Percentiles rank a stretch among this genome's conserved stretches.
phyloP scores from a whole-genome alignment of 2,888 invertebrate genomes.

The Lochmaea capreae region DNA sequence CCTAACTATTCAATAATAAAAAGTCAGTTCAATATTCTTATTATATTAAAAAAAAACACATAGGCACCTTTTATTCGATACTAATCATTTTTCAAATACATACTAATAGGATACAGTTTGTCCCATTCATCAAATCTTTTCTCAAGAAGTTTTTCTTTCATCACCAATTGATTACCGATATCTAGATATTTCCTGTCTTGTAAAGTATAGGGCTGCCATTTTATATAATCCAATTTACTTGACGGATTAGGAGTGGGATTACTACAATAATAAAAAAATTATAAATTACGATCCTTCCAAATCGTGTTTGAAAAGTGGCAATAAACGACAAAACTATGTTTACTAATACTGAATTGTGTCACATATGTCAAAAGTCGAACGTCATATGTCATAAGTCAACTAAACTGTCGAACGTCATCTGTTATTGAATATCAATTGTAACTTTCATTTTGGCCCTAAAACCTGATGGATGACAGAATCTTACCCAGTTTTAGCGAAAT shows the following conservation, averaged over 20 bases:
- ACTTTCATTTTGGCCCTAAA: too few species aligned
- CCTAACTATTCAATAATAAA: too few species aligned
- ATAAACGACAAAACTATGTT: too few species aligned
- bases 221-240: slow-evolving; percentile 53
- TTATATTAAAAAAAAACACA: too few species aligned
- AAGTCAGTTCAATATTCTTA: too few species aligned
- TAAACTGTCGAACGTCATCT: too few species aligned
- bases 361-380: too few species aligned
- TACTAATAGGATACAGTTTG: slow-evolving; percentile 56
- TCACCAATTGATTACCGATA: slow-evolving; percentile 58
- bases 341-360: too few species aligned
- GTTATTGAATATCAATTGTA: too few species aligned
- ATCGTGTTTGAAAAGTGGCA: too few species aligned
- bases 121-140: slow-evolving; percentile 63
- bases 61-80: too few species aligned
- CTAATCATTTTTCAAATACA: not conserved
- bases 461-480: not conserved
- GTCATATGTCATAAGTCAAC: too few species aligned
- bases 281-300: not conserved
- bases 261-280: slow-evolving; percentile 56
- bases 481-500: slow-evolving; percentile 66
- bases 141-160: slow-evolving; percentile 59
- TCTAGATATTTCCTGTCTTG: slow-evolving; percentile 61
- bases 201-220: slow-evolving; percentile 60
- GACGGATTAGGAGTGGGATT: slow-evolving; percentile 64